A percentile compares a stretch with the other conserved stretches of the same genome.
Evolutionary conservation across 1,140 invertebrate species (phyloP).

Genomic region (Leptinotarsa lineolata): DNA sequence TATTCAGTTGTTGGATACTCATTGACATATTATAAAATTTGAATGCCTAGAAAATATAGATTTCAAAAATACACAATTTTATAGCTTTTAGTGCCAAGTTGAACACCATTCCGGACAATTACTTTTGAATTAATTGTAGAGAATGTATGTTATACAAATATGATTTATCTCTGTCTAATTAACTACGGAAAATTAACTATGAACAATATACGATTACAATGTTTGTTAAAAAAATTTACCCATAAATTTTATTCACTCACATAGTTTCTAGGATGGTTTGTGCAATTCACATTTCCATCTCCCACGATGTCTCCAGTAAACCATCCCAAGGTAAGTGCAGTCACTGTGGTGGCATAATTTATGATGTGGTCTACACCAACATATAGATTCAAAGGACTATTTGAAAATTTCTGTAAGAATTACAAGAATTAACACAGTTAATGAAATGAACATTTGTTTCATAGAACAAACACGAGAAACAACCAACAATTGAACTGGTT

Average conservation of each 20-base stretch:
- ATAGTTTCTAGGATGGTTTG: slow-evolving; percentile 41
- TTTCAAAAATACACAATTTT: no score
- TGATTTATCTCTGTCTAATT: no score
- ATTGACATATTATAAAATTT: slow-evolving; percentile 61
- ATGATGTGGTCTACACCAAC: slow-evolving; percentile 41
- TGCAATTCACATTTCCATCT: slow-evolving; percentile 45
- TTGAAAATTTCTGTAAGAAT: slow-evolving; percentile 46
- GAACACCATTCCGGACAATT: no score
- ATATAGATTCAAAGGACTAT: slow-evolving; percentile 54
- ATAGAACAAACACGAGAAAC: no score
- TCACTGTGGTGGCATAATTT: slow-evolving; percentile 59
- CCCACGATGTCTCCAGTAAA: slow-evolving; percentile 60
- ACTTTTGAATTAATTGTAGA: no score
- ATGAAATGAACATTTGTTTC: no score
- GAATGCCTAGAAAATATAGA: slow-evolving; percentile 54
- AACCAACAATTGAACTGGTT: no score
- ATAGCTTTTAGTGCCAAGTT: no score
- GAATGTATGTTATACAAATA: no score
- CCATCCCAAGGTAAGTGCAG: slow-evolving; percentile 60
- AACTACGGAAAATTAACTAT: no score
- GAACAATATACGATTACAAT: no score
- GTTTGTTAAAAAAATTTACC: background rate
- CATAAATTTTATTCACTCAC: slow-evolving; percentile 35
- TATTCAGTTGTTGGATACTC: slow-evolving; percentile 55
- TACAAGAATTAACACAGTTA: slow-evolving; percentile 14